These are phyloP conservation scores for Cherax quadricarinatus DNA, from an alignment of 1,140 invertebrate species.

Conservation along the genomic window DNA sequence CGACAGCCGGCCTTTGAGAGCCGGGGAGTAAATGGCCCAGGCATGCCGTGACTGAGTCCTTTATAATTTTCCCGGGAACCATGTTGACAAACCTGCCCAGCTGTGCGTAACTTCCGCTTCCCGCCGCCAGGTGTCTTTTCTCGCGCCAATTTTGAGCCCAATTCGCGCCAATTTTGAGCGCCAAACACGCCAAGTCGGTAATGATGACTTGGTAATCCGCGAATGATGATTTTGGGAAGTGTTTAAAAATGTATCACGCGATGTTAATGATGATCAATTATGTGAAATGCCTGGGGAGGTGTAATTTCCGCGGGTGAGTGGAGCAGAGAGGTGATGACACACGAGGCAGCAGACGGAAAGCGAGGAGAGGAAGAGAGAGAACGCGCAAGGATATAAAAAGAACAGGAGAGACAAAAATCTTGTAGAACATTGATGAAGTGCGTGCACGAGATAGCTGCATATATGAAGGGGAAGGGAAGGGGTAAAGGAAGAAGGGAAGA, in stretches of 20 bases:
- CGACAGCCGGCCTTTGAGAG: background rate
- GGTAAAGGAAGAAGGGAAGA: background rate
- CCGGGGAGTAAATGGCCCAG: background rate
- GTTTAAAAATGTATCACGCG: conserved; percentile 63
- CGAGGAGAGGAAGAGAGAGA: background rate
- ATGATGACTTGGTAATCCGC: conserved; percentile 47
- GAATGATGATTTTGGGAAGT: conserved; percentile 60
- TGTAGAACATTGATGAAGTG: background rate
- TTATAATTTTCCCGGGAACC: background rate
- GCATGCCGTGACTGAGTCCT: background rate
- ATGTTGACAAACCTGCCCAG: conserved; percentile 4
- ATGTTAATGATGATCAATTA: conserved; percentile 59
- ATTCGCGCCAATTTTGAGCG: background rate
- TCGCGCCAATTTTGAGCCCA: conserved; percentile 30
- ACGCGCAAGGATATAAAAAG: background rate
- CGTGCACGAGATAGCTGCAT: background rate
- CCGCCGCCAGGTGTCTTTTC: conserved; percentile 52
- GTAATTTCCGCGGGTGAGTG: background rate
- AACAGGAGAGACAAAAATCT: background rate
- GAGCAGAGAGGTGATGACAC: background rate
- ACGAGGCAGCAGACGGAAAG: background rate
- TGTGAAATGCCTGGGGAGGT: background rate
- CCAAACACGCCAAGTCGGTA: background rate
- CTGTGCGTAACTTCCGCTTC: conserved; percentile 34
- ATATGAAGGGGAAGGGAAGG: too few relatives aligned